Percentiles rank a stretch among this genome's conserved stretches.
Conservation (phyloP, 2,888 invertebrate genomes). For the Drosophila stalkeri region DNA sequence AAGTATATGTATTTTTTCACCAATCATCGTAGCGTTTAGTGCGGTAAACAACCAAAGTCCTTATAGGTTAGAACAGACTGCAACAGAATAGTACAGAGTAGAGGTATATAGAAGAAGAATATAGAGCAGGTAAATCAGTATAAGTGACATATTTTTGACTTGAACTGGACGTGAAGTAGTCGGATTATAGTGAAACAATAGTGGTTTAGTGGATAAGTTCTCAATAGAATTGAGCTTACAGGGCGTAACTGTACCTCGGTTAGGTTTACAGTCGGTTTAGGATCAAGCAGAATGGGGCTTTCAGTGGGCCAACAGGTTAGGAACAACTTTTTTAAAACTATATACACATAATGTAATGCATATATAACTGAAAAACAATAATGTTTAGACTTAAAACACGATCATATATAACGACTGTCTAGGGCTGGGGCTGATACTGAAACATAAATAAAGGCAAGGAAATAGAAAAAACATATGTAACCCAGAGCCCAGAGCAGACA, state of each 20-base stretch:
- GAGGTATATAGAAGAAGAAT: neutral
- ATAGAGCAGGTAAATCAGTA: conserved; percentile 26
- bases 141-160: conserved; percentile 55
- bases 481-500: conserved; percentile 14
- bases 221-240: conserved; percentile 46
- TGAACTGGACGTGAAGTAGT: conserved; percentile 47
- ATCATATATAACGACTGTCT: conserved; percentile 16
- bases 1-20: conserved; percentile 74
- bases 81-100: conserved; percentile 23
- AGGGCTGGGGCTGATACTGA: conserved; percentile 27
- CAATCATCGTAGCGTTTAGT: conserved; percentile 78
- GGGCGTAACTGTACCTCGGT: conserved; percentile 50
- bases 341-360: conserved; percentile 52
- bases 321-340: conserved; percentile 58
- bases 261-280: conserved; percentile 33
- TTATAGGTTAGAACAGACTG: conserved; percentile 71
- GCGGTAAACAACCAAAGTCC: conserved; percentile 81
- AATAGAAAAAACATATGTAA: neutral
- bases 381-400: conserved; percentile 21
- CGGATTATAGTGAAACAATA: conserved; percentile 60
- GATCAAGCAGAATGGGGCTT: conserved; percentile 30
- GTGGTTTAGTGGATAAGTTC: conserved; percentile 59
- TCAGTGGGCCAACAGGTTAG: conserved; percentile 31
- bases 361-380: conserved; percentile 37
- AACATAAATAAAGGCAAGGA: neutral